Conservation (phyloP, 2,113 vertebrate species). For the Pontoporia blainvillei region DNA sequence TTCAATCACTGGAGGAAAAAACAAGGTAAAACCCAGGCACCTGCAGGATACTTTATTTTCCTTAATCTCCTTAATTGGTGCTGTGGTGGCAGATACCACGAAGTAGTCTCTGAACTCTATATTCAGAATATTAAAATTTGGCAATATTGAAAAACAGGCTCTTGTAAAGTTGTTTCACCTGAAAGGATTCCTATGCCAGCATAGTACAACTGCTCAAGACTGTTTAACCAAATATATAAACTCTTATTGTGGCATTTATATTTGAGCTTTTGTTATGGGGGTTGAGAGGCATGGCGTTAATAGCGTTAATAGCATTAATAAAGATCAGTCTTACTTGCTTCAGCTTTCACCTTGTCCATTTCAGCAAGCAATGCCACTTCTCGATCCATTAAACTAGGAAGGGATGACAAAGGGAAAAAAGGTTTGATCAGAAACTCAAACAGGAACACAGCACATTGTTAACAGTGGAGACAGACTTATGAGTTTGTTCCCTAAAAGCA, state of each 20-base stretch:
- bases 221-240: not conserved
- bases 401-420: not conserved
- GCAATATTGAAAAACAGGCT: not conserved
- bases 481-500: conserved; percentile 7
- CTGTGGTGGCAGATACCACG: not conserved
- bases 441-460: not conserved
- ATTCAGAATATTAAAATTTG: conserved; percentile 21
- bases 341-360: conserved; percentile 98
- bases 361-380: conserved; percentile 93
- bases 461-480: not conserved
- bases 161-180: not conserved
- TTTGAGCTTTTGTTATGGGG: not conserved
- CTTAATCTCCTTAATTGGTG: not conserved
- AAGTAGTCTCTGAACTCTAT: not conserved
- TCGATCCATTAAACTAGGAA: conserved; percentile 93
- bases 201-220: not conserved
- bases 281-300: not conserved
- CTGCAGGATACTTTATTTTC: not conserved
- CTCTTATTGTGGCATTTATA: not conserved
- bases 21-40: not conserved
- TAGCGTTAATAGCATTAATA: not conserved
- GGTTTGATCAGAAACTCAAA: conserved; percentile 25
- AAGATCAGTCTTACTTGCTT: conserved; percentile 88
- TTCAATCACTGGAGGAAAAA: not conserved
- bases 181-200: not conserved